phyloP scores from a whole-genome alignment of 2,113 vertebrate genomes.

The Phainopepla nitens region DNA sequence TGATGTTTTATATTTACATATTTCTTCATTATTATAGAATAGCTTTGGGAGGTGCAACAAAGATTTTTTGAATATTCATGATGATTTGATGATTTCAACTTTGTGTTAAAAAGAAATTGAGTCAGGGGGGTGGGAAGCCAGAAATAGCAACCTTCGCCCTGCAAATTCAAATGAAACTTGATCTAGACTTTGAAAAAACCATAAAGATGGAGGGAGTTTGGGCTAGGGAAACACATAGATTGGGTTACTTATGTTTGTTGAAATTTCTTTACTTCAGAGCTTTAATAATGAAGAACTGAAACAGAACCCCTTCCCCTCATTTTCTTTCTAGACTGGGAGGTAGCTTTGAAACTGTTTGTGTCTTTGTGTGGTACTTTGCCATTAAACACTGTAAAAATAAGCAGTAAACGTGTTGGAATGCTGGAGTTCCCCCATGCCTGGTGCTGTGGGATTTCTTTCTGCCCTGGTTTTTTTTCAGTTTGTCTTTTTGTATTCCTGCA shows the following conservation, averaged over 20 bases:
- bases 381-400: constrained; percentile 45
- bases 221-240: background rate
- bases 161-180: constrained; percentile 28
- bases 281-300: constrained; percentile 53
- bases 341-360: constrained; percentile 14
- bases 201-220: background rate
- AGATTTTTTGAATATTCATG: background rate
- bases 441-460: constrained; percentile 18
- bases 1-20: background rate
- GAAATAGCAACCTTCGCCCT: constrained; percentile 13
- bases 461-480: background rate
- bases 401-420: constrained; percentile 45
- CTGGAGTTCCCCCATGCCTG: background rate
- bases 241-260: constrained; percentile 61
- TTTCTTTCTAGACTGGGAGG: constrained; percentile 9
- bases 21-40: background rate
- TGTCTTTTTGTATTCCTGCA: background rate
- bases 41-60: background rate
- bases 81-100: constrained; percentile 7
- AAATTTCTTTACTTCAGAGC: constrained; percentile 43
- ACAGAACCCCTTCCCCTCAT: constrained; percentile 19
- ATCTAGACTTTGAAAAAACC: constrained; percentile 12
- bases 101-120: background rate
- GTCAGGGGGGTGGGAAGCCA: background rate
- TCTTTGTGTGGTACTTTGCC: background rate